Evolutionary conservation across 2,797 vertebrate species (phyloP).

Genomic region (Muraenolepis orangiensis): DNA sequence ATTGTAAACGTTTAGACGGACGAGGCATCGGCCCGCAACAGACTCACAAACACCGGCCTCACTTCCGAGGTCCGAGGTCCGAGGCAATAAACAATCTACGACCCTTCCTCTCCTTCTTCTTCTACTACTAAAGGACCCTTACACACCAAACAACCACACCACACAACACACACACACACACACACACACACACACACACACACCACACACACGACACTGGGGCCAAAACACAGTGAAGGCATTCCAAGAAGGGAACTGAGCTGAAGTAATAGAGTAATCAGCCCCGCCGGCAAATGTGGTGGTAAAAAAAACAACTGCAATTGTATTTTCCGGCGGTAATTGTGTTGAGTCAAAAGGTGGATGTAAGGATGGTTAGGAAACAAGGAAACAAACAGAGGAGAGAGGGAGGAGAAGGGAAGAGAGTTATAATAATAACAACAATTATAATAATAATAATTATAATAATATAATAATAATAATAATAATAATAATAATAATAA

Average conservation of each 20-base stretch:
- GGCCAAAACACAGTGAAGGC: conserved; percentile 36
- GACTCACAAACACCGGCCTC: conserved; percentile 28
- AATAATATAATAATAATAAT: no score
- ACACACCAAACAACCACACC: no score
- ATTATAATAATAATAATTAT: no score
- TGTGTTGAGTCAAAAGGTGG: background rate
- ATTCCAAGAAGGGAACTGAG: conserved; percentile 19
- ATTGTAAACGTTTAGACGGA: conserved; percentile 67
- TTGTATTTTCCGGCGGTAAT: background rate
- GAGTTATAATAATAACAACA: no score
- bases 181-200: background rate
- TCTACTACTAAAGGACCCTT: conserved; percentile 2
- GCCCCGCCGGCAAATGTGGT: conserved; percentile 47
- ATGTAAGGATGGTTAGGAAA: background rate
- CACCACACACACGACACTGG: background rate
- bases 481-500: background rate
- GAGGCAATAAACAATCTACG: conserved; percentile 19
- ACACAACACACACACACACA: background rate
- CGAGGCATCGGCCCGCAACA: conserved; percentile 45
- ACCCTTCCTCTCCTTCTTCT: background rate
- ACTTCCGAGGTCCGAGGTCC: conserved; percentile 1
- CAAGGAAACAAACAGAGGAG: background rate
- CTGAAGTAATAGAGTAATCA: conserved; percentile 22
- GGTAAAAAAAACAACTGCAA: conserved; percentile 10
- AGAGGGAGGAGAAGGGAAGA: background rate